Evolutionary conservation across 1,140 invertebrate species (phyloP).

Genomic region (Hydropsyche tenuis): DNA sequence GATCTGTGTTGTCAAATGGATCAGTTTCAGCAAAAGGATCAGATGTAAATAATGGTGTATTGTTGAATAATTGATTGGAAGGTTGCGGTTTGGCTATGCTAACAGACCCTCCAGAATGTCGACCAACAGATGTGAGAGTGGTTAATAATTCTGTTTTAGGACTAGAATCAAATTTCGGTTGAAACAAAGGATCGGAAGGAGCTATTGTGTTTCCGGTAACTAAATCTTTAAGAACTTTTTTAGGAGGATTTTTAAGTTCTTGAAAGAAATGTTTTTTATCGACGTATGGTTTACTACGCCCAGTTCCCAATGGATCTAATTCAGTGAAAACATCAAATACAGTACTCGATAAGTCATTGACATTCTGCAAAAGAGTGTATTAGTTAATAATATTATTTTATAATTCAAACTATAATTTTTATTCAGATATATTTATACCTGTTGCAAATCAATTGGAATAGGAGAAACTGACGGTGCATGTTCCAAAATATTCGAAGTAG

Average conservation of each 20-base stretch:
- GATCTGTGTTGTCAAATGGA: constrained; percentile 71
- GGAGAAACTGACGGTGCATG: constrained; percentile 18
- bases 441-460: constrained; percentile 3
- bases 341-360: constrained; percentile 51
- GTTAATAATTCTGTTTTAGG: constrained; percentile 55
- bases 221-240: constrained; percentile 87
- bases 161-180: constrained; percentile 52
- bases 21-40: constrained; percentile 77
- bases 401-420: background rate
- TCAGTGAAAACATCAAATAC: constrained; percentile 86
- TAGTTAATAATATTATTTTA: background rate
- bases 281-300: constrained; percentile 87
- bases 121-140: constrained; percentile 59
- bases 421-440: constrained; percentile 17
- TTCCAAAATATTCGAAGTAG: constrained; percentile 29
- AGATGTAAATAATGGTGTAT: constrained; percentile 58
- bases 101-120: constrained; percentile 61
- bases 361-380: constrained; percentile 33
- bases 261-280: constrained; percentile 96
- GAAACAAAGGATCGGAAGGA: constrained; percentile 26
- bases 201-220: constrained; percentile 54
- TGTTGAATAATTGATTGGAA: constrained; percentile 45
- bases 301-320: constrained; percentile 88
- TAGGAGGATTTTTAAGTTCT: constrained; percentile 90
- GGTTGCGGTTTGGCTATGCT: constrained; percentile 57